These are phyloP conservation scores for Lamproptera curius DNA, from an alignment of 2,888 invertebrate genomes.

Conservation along the genomic window DNA sequence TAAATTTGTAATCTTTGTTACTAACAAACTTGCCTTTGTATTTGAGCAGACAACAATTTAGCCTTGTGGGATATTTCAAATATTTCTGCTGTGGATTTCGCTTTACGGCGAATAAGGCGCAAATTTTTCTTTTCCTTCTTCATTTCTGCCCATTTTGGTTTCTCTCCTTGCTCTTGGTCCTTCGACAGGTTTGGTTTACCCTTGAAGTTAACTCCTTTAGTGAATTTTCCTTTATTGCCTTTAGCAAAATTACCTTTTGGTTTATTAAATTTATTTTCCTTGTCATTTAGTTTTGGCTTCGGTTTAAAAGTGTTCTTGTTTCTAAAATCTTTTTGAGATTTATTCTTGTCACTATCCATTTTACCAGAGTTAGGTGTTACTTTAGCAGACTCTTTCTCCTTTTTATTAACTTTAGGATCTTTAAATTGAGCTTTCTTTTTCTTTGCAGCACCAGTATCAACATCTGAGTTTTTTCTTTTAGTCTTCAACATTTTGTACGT, in stretches of 20 bases:
- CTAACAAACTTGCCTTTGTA: constrained; percentile 65
- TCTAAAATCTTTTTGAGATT: constrained; percentile 22
- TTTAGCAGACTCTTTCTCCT: constrained; percentile 18
- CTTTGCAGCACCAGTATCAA: constrained; percentile 36
- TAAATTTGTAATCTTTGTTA: too few relatives aligned
- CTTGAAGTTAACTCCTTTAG: constrained; percentile 23
- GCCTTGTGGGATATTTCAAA: constrained; percentile 70
- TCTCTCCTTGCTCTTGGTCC: constrained; percentile 47
- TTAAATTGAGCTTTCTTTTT: constrained; percentile 50
- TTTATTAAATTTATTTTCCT: constrained; percentile 24
- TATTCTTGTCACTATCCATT: constrained; percentile 17
- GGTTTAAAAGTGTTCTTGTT: constrained; percentile 22
- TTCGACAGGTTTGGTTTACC: constrained; percentile 34
- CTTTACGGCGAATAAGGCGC: constrained; percentile 80
- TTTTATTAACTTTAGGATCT: constrained; percentile 23
- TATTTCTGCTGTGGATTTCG: constrained; percentile 67
- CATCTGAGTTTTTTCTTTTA: constrained; percentile 52
- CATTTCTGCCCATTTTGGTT: constrained; percentile 84
- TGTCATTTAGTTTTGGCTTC: constrained; percentile 25
- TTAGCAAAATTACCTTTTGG: constrained; percentile 24
- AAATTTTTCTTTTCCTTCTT: constrained; percentile 87
- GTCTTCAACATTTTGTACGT: constrained; percentile 55
- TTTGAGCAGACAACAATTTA: constrained; percentile 62
- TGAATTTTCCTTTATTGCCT: constrained; percentile 22
- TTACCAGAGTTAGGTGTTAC: constrained; percentile 19